A percentile compares a stretch with the other conserved stretches of the same genome.
These are phyloP conservation scores for Myotis yumanensis DNA, from an alignment of 2,113 vertebrate species.

Conservation along the genomic window DNA sequence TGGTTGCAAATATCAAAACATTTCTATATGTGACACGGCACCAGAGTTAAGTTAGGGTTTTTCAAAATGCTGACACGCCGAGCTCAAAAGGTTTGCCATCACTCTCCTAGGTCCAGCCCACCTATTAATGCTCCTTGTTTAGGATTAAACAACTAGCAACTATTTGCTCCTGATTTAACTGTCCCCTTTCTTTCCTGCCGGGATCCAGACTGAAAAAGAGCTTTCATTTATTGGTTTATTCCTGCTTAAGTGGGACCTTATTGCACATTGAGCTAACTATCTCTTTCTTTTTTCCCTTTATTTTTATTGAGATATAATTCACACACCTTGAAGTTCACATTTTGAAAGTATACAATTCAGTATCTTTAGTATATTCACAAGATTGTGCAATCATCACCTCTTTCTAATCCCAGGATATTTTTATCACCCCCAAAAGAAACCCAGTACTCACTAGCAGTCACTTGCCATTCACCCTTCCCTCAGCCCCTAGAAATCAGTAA, in stretches of 20 bases:
- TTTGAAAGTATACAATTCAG: not conserved
- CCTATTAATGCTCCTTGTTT: not conserved
- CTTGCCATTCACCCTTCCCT: too few species aligned
- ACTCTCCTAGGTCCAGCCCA: not conserved
- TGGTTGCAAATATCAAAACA: too few species aligned
- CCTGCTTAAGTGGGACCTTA: not conserved
- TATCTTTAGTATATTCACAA: not conserved
- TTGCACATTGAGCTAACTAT: not conserved
- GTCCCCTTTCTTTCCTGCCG: not conserved
- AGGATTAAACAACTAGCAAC: not conserved
- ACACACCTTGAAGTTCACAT: not conserved
- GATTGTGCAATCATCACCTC: not conserved
- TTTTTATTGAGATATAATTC: not conserved
- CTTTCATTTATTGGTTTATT: not conserved
- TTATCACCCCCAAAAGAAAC: not conserved
- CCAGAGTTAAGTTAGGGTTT: too few species aligned
- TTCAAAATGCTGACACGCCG: too few species aligned
- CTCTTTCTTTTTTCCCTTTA: not conserved
- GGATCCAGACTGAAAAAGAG: not conserved
- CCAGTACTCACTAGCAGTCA: not conserved
- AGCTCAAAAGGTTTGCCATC: too few species aligned
- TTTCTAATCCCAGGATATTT: not conserved
- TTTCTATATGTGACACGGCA: too few species aligned
- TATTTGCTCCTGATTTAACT: not conserved
- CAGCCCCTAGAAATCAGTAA: not conserved